Evolutionary conservation across 2,888 invertebrate genomes (phyloP), one percentile per base, ranked within the genome.

Genomic region (Drosophila borborema): DNA sequence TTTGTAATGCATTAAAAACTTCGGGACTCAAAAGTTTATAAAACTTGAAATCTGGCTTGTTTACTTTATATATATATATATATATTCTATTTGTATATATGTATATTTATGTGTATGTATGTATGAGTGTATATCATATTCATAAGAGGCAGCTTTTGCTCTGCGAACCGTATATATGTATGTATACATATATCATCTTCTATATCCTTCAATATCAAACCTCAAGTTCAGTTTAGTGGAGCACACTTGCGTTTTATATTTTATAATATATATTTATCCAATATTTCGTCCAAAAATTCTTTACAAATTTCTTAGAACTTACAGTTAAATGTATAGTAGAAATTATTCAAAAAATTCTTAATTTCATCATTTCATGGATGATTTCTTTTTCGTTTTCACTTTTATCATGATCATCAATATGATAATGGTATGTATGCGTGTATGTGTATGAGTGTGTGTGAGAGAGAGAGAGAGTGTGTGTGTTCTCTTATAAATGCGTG

Each of bases 201-300:
- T 51, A n/a, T 51, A n/a, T 66, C 43, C 23, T 9, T 23, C 64
- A 56, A 64, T 62, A 63, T 77, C 60, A 81, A 77, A 80, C 66
- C 81, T 78, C 77, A 65, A 72, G 68, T 81, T 78, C 54, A 81
- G 73, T 78, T 71, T 69, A 89, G 82, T 89, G 71, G 87, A 84
- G 87, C 75, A 89, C 75, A 78, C 72, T 79, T 73, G 49, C 60
- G 45, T 61, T 59, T 82, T 87, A 85, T 84, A 80, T 88, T 86
- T 88, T 88, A 86, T 86, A 86, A 86, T 86, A 86, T 86, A 87
- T 87, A 86, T 86, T 87, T 86, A 86, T 90, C 89, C 86, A 87
- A 90, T 87, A 87, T 87, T 90, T 87, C 87, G 90, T 87, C 90
- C 87, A 87, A 87, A 85, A 90, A 87, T 87, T 87, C 86, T 87